A percentile compares a stretch with the other conserved stretches of the same genome.
These are phyloP conservation scores for Daboia siamensis DNA, from an alignment of 2,113 vertebrate species.

Conservation along the genomic window DNA sequence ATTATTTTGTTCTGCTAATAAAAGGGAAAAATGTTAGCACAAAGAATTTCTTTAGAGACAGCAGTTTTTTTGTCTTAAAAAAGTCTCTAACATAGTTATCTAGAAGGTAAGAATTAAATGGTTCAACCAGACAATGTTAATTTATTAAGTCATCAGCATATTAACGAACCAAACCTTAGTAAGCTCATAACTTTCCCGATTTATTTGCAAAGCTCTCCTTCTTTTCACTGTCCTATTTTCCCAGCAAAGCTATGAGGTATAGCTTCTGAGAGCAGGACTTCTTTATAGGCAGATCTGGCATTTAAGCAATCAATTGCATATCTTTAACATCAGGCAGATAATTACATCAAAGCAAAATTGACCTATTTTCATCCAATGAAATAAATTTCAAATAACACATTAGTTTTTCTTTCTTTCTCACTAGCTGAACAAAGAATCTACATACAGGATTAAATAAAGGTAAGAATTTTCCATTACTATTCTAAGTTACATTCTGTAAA, in stretches of 20 bases:
- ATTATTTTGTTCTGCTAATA: background rate
- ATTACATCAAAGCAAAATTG: background rate
- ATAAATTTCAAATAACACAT: background rate
- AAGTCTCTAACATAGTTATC: background rate
- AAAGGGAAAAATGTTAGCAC: background rate
- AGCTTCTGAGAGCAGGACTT: constrained; percentile 7
- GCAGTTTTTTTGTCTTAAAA: background rate
- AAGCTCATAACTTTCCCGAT: background rate
- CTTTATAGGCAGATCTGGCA: background rate
- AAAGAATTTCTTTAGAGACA: background rate
- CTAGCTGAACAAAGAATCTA: background rate
- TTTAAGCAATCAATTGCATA: background rate
- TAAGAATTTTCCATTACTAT: background rate
- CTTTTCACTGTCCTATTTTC: accelerated
- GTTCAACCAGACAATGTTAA: background rate
- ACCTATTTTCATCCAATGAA: background rate
- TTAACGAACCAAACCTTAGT: background rate
- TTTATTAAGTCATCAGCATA: background rate
- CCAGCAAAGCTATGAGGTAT: background rate
- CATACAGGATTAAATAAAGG: background rate
- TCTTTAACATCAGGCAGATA: background rate
- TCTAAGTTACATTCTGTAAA: background rate
- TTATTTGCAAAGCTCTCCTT: background rate
- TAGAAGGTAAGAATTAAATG: background rate
- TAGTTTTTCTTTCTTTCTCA: background rate